Base-by-base conservation (phyloP, 2,797 vertebrate species). In the Chiloscyllium punctatum region DNA sequence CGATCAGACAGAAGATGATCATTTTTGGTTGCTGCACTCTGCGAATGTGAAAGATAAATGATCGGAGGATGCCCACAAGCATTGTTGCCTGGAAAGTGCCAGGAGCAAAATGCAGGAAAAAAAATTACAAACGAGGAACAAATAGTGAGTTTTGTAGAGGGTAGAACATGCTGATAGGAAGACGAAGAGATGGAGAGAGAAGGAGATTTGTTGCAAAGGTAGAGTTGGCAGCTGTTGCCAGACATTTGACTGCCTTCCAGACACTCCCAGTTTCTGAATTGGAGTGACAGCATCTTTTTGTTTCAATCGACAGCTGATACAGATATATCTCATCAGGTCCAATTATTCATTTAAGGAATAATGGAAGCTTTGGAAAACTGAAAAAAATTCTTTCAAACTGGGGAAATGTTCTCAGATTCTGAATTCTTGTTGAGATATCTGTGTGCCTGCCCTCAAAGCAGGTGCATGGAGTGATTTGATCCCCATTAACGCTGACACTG, bases 401-500 rank as follows among this genome's bases (percentile, higher is more conserved):
- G 53, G 15, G 33, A 7, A 90, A 66, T 6, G 33, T 30, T 90
- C 13, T 3, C 0, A 62, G 30, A n/a, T 53, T 88, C 86, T 51
- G 30, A 88, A 62, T 62, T 57, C 30, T 53, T 18, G 87, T 33
- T 5, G 33, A 66, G 57, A 18, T 62, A 30, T 66, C 37, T 37
- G 21, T 23, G 25, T 66, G 92, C 62, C 21, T 69, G 90, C 23
- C 11, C 57, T n/a, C 0, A 7, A n/a, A 42, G 66, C 48, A 92
- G 90, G 66, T 90, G 66, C 62, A 13, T 3, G 3, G 21, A 68
- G 62, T 27, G 90, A 92, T 66, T 92, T 92, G 90, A 69, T 92
- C 90, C 62, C 66, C n/a, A 92, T 92, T 92, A 92, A 92, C 90
- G 25, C n/a, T 27, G n/a, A 42, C 23, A 37, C 37, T 92, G 62